Percentiles rank a stretch among this genome's conserved stretches.
Conservation (phyloP, 2,797 vertebrate species). For the Sebastes melanostomus region DNA sequence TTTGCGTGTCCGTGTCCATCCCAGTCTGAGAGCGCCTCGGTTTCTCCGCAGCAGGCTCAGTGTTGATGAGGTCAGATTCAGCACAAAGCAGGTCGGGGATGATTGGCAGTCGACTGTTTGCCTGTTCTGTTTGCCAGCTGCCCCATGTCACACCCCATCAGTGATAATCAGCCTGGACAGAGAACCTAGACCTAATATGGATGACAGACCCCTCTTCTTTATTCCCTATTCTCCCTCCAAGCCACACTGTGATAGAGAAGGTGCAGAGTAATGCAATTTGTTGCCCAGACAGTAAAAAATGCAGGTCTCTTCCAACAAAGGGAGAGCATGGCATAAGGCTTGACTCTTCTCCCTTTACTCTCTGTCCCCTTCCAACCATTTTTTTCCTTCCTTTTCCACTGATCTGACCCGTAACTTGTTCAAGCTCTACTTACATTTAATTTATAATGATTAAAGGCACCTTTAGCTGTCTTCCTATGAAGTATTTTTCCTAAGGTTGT, state of each 20-base stretch:
- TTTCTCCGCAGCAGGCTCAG: conserved; percentile 21
- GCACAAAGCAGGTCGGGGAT: conserved; percentile 43
- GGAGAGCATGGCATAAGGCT: not conserved
- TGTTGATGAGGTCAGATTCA: conserved; percentile 51
- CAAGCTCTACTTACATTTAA: conserved; percentile 21
- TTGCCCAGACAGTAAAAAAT: not conserved
- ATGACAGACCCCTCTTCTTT: conserved; percentile 16
- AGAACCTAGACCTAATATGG: conserved; percentile 8
- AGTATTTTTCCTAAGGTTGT: conserved; percentile 2
- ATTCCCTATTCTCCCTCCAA: conserved; percentile 2
- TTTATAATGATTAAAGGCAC: conserved; percentile 38
- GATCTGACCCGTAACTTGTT: conserved; percentile 16
- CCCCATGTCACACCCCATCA: conserved; percentile 61
- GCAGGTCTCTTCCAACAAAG: not conserved
- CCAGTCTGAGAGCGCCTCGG: conserved; percentile 6
- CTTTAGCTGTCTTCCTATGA: conserved; percentile 13
- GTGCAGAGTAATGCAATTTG: not conserved
- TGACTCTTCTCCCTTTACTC: not conserved
- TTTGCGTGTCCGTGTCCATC: not conserved
- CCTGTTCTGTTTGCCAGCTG: conserved; percentile 55
- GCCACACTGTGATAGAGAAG: not conserved
- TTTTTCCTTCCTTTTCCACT: not conserved
- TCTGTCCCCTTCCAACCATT: not conserved
- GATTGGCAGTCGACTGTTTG: conserved; percentile 67
- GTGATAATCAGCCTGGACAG: conserved; percentile 41